Base-by-base conservation (phyloP, 2,797 vertebrate species). In the Lepilemur septentrionalis region DNA sequence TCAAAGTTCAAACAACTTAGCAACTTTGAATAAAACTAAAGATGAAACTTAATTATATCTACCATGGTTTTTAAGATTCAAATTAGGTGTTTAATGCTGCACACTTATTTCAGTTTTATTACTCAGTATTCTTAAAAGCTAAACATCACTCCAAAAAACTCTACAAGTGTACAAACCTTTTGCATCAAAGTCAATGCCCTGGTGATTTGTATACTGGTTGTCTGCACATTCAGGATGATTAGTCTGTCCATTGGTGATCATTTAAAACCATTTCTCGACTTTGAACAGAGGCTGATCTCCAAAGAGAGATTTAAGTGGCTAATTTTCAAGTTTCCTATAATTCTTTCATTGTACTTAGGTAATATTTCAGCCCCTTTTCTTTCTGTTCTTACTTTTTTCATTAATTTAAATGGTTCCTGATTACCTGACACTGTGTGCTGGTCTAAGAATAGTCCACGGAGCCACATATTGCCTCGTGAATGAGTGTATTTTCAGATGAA, bases 331-430 rank as follows among this genome's bases (percentile, higher is more conserved):
- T 86, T 89, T 91, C 43, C 46, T 32, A 50, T 91, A 69, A 79
- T 90, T 73, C 20, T 72, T 75, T 43, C 57, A 38, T 73, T 91
- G 83, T 93, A 52, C 35, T 90, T 35, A 63, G 41, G 67, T 65
- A 57, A n/a, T 70, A 85, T 80, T 88, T 91, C 76, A 79, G 63
- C 46, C 76, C n/a, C 14, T 55, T 91, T 95, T 41, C 38, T 75
- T 55, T 63, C 72, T 76, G n/a, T 28, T 70, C 69, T 89, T 84
- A 30, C n/a, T 38, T 80, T 61, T 89, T 82, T 59, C 73, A 93
- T 61, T 92, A 76, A 93, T 85, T 92, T 85, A 83, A 67, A 88
- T 92, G 59, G 46, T 87, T 43, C 28, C 52, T 65, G n/a, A 89
- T 73, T 72, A 75, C 13, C 69, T 87, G 76, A 59, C 41, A 48